These are phyloP conservation scores for Macrobrachium nipponense DNA, from an alignment of 1,140 invertebrate species.

Conservation along the genomic window DNA sequence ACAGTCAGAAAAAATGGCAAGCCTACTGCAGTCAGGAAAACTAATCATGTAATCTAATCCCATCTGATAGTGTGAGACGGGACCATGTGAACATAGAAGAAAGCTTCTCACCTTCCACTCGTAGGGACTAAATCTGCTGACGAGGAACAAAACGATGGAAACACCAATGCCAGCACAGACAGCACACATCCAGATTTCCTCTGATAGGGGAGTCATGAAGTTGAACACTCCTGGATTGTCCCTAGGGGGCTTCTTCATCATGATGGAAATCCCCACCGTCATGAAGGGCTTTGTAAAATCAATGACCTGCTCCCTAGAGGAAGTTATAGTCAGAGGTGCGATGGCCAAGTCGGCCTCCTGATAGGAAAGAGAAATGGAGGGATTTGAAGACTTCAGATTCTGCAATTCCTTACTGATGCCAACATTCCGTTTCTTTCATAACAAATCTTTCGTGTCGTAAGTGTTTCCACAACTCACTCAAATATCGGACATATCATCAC, in stretches of 20 bases:
- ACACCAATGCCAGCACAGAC: constrained; percentile 96
- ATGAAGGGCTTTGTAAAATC: constrained; percentile 98
- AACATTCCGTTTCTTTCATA: no score
- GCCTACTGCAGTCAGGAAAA: no score
- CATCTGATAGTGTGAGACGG: no score
- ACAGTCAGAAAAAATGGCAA: no score
- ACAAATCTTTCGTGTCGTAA: no score
- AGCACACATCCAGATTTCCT: constrained; percentile 97
- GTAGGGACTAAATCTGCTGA: constrained; percentile 95
- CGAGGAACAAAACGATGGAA: constrained; percentile 93
- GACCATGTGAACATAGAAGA: no score
- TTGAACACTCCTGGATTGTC: constrained; percentile 90
- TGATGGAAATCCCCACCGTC: constrained; percentile 95
- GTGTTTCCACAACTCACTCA: no score
- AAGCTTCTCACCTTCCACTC: constrained; percentile 80
- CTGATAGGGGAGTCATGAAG: constrained; percentile 95
- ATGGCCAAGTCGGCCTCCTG: constrained; percentile 97
- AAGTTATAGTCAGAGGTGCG: constrained; percentile 93
- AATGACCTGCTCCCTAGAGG: constrained; percentile 92
- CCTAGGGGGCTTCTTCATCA: constrained; percentile 96
- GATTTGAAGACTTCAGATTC: no score
- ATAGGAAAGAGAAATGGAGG: constrained; percentile 60
- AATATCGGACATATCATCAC: no score
- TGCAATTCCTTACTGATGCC: no score
- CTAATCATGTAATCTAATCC: no score